phyloP scores from a whole-genome alignment of 2,113 vertebrate species.

The Brachypodius melanocephalos region DNA sequence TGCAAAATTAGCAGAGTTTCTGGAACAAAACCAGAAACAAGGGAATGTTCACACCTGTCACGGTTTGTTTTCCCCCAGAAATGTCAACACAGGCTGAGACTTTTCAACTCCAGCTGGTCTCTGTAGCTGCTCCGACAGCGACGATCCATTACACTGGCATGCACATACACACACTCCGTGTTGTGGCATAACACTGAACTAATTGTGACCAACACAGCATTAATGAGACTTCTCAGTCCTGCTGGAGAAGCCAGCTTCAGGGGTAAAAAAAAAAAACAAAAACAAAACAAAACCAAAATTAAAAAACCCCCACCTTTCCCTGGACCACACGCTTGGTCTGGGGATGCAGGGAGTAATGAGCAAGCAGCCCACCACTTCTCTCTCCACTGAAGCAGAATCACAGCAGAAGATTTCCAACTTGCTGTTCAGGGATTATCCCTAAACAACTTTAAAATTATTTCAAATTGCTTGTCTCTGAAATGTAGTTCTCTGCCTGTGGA shows the following conservation, averaged over 20 bases:
- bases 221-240: background rate
- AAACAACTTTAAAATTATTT: background rate
- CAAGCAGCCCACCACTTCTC: background rate
- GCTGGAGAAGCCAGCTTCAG: background rate
- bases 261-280: accelerated
- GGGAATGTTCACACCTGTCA: slow-evolving; percentile 55
- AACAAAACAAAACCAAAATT: too few relatives aligned
- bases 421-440: background rate
- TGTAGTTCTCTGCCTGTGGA: background rate
- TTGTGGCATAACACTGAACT: slow-evolving; percentile 4
- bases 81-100: slow-evolving; percentile 49
- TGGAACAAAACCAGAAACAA: slow-evolving; percentile 30
- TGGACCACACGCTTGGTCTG: background rate
- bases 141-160: background rate
- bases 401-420: background rate
- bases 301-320: background rate
- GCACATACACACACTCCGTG: background rate
- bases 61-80: slow-evolving; percentile 44
- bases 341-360: background rate
- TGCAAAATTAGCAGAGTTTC: slow-evolving; percentile 13
- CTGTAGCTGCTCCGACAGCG: background rate
- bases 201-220: background rate
- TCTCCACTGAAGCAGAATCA: background rate
- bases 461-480: background rate
- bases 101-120: slow-evolving; percentile 51